phyloP scores from a whole-genome alignment of 2,113 vertebrate species.

The Pantherophis guttatus region DNA sequence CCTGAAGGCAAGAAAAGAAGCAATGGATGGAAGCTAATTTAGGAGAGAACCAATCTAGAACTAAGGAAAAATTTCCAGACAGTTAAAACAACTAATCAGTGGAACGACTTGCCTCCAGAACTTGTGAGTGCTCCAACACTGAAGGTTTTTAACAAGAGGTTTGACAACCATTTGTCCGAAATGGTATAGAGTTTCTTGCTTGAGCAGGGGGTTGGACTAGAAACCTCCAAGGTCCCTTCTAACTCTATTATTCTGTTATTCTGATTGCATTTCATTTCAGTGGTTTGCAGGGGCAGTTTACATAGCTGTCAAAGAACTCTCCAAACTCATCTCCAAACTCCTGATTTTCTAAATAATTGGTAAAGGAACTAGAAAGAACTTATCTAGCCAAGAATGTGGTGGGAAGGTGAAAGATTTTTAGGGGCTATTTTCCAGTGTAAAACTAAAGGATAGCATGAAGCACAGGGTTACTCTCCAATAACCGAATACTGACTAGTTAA shows the following conservation, averaged over 20 bases:
- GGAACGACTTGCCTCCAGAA: no score
- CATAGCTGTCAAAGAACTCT: neutral
- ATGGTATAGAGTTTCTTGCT: no score
- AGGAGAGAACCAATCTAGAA: neutral
- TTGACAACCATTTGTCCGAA: no score
- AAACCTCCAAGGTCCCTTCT: neutral
- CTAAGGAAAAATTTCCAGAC: neutral
- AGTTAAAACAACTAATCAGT: neutral
- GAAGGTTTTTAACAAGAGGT: no score
- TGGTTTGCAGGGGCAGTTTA: neutral
- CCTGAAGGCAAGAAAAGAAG: neutral
- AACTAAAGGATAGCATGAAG: neutral
- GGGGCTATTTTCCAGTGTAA: neutral
- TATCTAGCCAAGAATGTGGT: neutral
- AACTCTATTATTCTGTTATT: neutral
- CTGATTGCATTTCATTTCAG: neutral
- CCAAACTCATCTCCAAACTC: neutral
- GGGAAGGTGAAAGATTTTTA: neutral
- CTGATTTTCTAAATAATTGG: neutral
- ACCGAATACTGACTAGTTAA: neutral
- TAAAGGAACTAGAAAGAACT: neutral
- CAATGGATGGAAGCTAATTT: neutral
- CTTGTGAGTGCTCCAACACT: no score
- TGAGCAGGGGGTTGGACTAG: neutral
- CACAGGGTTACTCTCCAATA: neutral